Evolutionary conservation across 1,140 invertebrate genomes (phyloP), one percentile per base, ranked within the genome.

Genomic region (Chionoecetes opilio): DNA sequence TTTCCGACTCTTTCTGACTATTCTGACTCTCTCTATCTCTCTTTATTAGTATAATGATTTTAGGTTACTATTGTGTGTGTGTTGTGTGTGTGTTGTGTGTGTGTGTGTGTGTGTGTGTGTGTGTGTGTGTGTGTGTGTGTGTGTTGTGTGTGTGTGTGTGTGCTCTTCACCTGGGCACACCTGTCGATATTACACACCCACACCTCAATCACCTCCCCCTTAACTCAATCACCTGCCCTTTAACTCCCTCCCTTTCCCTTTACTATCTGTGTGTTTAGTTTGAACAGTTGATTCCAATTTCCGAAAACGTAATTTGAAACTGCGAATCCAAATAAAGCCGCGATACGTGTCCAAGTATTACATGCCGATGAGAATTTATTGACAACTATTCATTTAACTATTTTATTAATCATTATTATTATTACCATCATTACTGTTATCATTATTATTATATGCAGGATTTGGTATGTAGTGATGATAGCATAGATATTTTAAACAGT

Each of bases 101-200:
- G 63, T 75, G 63, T 75, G 21, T 75, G 63, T 8, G 8, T n/a
- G 63, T 75, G 11, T 75, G 63, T 75, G 63, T 17, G 6, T 75
- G 63, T 75, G 63, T 75, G 63, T 75, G 63, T 75, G 63, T 75
- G 63, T 75, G 63, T 75, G 63, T 75, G 63, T 75, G 63, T 75
- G 63, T 75, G 63, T 75, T 75, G 63, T 75, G 63, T 75, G 63
- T 75, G 63, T 75, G 63, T 75, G 63, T 75, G 63, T 75, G 63
- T 75, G 26, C 2, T n/a, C n/a, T 75, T n/a, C n/a, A 75, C 63
- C 63, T 8, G n/a, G 21, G n/a, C 63, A 75, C 63, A 75, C 63
- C 63, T 75, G 63, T n/a, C 63, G 63, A 5, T n/a, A 75, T 75
- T 75, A 75, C 63, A 75, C 6, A 26, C 63, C 63, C n/a, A 0